Base-by-base conservation (phyloP, 2,888 invertebrate genomes). In the Phyto melanocephala region DNA sequence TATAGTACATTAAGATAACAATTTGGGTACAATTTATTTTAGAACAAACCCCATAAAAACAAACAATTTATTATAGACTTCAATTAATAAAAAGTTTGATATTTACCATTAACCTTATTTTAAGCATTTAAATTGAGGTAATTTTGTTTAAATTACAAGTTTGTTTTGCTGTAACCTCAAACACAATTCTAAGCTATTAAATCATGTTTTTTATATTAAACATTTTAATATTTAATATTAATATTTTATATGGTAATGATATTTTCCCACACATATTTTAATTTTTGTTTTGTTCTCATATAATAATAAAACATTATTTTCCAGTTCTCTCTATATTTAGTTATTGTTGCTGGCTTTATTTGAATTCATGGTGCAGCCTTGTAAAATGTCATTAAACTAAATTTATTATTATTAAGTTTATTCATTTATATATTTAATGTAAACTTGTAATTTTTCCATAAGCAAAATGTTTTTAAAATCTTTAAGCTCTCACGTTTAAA, bases 321-420 rank as follows among this genome's bases (percentile, higher is more conserved):
- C 10, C 20, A 42, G 15, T 67, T 67, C 50, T 28, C n/a, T 58
- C 45, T 40, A 47, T 70, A 42, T 35, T 62, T 37, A 17, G 17
- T 33, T 13, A 5, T 13, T 35, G n/a, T 71, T 47, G 47, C 22
- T 50, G 37, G 35, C 68, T 50, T 47, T 13, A 35, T 17, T 58
- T 52, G n/a, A 17, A 50, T 63, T 82, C 82, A 82, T 71, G 82
- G 82, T 72, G 79, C 75, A 50, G 47, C 82, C 82, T 79, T 79
- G 83, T 74, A 70, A 77, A 74, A 70, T 83, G 77, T 77, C 77
- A 72, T 80, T 83, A 74, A 33, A 63, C 60, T 80, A 74, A 70
- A 45, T 62, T 62, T 42, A 54, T 77, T 77, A 28, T n/a, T n/a
- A 58, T 52, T 17, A 37, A 33, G 22, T 62, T 70, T 62, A 52